Evolutionary conservation across 2,797 vertebrate genomes (phyloP).

Genomic region (Paratrypauchen microcephalus): DNA sequence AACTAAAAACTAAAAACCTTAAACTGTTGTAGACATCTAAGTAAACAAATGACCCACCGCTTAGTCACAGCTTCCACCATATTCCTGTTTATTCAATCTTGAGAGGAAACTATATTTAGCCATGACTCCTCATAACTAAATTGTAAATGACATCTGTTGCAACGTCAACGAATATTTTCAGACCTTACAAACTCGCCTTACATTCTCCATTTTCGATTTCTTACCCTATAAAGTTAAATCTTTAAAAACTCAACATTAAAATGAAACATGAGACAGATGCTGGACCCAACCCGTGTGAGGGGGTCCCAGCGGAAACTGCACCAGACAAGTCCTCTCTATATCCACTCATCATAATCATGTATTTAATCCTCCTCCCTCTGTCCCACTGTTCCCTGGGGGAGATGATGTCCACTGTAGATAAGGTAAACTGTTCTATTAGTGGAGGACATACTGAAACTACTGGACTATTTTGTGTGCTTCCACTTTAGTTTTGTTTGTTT

Average conservation of each 20-base stretch:
- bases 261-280: not conserved
- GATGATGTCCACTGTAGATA: conserved; percentile 66
- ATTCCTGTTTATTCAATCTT: not conserved
- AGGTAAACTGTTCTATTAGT: conserved; percentile 51
- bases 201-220: not conserved
- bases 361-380: conserved; percentile 34
- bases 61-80: no score
- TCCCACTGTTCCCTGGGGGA: conserved; percentile 21
- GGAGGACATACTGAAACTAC: conserved; percentile 42
- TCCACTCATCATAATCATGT: conserved; percentile 52
- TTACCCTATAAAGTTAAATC: conserved; percentile 4
- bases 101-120: not conserved
- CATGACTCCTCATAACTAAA: not conserved
- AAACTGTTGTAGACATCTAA: no score
- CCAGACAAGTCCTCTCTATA: conserved; percentile 45
- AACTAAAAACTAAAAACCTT: no score
- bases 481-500: no score
- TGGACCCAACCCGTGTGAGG: conserved; percentile 10
- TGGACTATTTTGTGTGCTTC: conserved; percentile 17
- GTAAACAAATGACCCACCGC: no score
- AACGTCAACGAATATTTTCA: not conserved
- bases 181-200: not conserved
- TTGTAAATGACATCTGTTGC: not conserved
- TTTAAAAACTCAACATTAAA: not conserved
- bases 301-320: conserved; percentile 47